Evolutionary conservation across 2,113 vertebrate genomes (phyloP).

Genomic region (Isichthys henryi): DNA sequence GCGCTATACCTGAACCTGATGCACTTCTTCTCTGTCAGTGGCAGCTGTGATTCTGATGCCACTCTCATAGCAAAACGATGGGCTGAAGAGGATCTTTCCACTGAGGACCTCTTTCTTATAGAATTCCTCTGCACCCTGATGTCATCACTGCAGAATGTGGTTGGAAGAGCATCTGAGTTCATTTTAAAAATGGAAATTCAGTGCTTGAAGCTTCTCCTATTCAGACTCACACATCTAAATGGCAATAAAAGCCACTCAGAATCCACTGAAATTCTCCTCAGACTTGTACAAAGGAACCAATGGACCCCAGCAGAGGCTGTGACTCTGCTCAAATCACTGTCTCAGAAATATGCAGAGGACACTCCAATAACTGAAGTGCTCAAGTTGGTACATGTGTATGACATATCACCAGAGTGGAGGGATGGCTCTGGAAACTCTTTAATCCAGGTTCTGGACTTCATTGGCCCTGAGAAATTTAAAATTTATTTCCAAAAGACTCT

Average conservation of each 20-base stretch:
- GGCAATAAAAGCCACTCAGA: neutral
- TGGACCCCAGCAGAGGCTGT: slow-evolving; percentile 16
- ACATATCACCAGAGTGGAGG: slow-evolving; percentile 7
- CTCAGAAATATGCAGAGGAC: slow-evolving; percentile 2
- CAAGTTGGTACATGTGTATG: slow-evolving; percentile 1
- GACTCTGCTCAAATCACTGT: slow-evolving; percentile 1
- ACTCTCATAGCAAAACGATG: slow-evolving; percentile 1
- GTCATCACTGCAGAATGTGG: neutral
- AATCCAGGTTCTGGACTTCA: neutral
- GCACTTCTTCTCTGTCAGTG: neutral
- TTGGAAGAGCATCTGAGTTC: neutral
- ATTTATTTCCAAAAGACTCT: neutral
- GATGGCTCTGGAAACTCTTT: neutral
- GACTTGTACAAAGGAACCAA: slow-evolving; percentile 12
- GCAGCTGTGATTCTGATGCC: neutral
- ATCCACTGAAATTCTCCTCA: slow-evolving; percentile 13
- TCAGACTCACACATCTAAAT: neutral
- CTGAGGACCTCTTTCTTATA: neutral
- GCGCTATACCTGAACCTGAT: slow-evolving; percentile 21
- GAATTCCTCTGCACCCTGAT: slow-evolving; percentile 9
- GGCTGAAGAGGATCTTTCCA: neutral
- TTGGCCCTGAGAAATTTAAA: neutral
- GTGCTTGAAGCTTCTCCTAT: slow-evolving; percentile 4
- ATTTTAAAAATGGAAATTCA: slow-evolving; percentile 9
- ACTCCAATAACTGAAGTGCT: slow-evolving; percentile 13